Evolutionary conservation across 2,113 vertebrate species (phyloP).

Genomic region (Onychostoma macrolepis): DNA sequence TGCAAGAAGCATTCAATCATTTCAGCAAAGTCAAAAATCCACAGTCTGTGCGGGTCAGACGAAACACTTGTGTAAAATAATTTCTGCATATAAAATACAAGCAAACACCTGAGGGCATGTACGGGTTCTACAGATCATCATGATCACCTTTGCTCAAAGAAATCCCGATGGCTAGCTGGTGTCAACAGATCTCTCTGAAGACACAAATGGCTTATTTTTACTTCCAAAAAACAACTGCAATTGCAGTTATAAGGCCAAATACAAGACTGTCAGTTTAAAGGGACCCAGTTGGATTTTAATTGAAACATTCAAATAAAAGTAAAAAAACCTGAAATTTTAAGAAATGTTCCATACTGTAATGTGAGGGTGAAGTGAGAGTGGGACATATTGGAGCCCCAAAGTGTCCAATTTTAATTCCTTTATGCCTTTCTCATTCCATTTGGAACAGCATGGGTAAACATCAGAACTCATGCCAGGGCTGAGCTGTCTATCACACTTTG

Average conservation of each 20-base stretch:
- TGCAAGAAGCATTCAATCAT: constrained; percentile 4
- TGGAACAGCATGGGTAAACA: constrained; percentile 66
- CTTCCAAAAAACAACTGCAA: neutral
- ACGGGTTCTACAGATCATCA: neutral
- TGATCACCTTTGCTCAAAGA: neutral
- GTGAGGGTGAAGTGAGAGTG: constrained; percentile 3
- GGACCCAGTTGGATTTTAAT: neutral
- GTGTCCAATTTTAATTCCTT: constrained; percentile 17
- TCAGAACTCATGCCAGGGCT: constrained; percentile 54
- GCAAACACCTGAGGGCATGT: neutral
- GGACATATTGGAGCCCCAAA: constrained; percentile 51
- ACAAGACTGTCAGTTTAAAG: neutral
- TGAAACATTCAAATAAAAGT: neutral
- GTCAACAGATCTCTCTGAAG: too few relatives aligned
- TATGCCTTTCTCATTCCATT: constrained; percentile 55
- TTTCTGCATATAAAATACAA: neutral
- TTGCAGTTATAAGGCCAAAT: neutral
- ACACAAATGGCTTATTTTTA: neutral
- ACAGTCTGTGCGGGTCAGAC: neutral
- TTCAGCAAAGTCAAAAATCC: constrained; percentile 32
- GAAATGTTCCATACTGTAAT: neutral
- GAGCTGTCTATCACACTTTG: constrained; percentile 56
- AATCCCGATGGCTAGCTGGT: too few relatives aligned
- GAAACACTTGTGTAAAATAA: neutral
- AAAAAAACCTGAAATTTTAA: neutral